Conservation (phyloP, 1,140 invertebrate species). For the Anadara kagoshimensis region DNA sequence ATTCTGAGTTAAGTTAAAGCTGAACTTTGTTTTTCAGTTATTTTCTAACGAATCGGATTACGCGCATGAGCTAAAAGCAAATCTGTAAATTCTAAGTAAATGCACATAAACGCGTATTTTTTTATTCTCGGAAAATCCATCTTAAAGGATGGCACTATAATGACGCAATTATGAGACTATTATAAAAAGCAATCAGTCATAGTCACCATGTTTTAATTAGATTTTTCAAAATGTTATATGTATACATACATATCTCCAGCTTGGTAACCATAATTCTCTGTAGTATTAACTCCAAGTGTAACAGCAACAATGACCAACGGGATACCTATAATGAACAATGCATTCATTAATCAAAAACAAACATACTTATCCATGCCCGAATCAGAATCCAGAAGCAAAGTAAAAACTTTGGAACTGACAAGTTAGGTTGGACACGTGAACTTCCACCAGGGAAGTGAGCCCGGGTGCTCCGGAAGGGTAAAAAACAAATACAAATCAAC, state of each 20-base stretch:
- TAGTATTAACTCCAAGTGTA: slow-evolving; percentile 65
- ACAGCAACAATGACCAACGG: slow-evolving; percentile 68
- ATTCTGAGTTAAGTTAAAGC: neutral
- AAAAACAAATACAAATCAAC: no score
- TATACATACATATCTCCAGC: slow-evolving; percentile 58
- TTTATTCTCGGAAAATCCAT: neutral
- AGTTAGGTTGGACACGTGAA: no score
- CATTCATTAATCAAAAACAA: no score
- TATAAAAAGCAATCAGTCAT: neutral
- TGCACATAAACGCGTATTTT: neutral
- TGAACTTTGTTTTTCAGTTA: neutral
- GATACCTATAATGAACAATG: slow-evolving; percentile 73
- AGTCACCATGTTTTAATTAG: neutral
- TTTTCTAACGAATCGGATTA: neutral
- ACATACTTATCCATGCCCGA: no score
- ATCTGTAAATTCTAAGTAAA: neutral
- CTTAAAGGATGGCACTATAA: neutral
- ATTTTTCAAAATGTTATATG: neutral
- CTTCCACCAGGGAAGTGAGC: no score
- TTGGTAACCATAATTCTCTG: slow-evolving; percentile 63
- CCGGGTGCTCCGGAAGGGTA: no score
- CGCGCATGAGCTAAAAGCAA: neutral
- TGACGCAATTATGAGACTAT: neutral
- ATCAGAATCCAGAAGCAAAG: neutral
- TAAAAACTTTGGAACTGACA: neutral